Conservation (phyloP, 2,113 vertebrate species). For the Gobius niger region DNA sequence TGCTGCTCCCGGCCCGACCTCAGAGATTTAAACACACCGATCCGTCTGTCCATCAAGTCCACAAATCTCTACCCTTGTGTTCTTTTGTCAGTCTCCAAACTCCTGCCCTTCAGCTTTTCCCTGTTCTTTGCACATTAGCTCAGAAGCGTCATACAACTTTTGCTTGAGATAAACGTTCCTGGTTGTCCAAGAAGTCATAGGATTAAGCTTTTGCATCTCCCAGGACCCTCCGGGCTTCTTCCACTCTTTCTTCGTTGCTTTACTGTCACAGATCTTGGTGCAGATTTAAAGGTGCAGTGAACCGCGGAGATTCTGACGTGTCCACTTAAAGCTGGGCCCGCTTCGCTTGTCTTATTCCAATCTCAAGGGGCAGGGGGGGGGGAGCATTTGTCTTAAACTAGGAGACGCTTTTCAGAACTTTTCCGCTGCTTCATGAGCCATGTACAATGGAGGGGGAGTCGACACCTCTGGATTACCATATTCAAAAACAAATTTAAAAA, state of each 20-base stretch:
- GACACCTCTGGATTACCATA: background rate
- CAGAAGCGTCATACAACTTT: background rate
- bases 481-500: background rate
- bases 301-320: conserved; percentile 22
- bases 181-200: conserved; percentile 3
- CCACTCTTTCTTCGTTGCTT: conserved; percentile 6
- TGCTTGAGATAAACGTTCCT: background rate
- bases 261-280: conserved; percentile 38
- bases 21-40: conserved; percentile 17
- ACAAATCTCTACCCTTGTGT: conserved; percentile 24
- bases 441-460: background rate
- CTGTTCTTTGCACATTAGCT: conserved; percentile 6
- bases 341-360: conserved; percentile 20
- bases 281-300: conserved; percentile 26
- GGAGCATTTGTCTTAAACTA: conserved; percentile 13
- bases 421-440: background rate
- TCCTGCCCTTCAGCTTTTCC: background rate
- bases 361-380: conserved; percentile 17
- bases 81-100: conserved; percentile 16
- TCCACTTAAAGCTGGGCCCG: conserved; percentile 24
- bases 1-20: conserved; percentile 11
- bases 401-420: background rate
- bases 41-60: conserved; percentile 22
- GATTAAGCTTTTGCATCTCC: conserved; percentile 13
- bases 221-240: background rate